phyloP scores from a whole-genome alignment of 2,113 vertebrate genomes.

The Puffinus mauretanicus region DNA sequence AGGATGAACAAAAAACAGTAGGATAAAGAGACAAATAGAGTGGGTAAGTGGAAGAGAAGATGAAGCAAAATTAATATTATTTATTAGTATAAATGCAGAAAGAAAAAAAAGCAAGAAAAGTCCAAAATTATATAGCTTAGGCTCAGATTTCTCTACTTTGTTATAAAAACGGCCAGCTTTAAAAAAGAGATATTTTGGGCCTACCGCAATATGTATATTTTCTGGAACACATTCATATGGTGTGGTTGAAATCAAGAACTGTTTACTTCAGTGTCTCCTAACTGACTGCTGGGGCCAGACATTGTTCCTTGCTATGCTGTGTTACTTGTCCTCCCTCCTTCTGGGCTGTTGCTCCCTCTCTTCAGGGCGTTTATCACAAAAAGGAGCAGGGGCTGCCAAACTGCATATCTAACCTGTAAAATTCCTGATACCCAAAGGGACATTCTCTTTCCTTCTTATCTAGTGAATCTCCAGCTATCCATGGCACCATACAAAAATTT shows the following conservation, averaged over 20 bases:
- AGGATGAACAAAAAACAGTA: not conserved
- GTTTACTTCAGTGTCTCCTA: not conserved
- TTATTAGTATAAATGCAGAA: not conserved
- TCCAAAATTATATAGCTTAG: not conserved
- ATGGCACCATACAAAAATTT: not conserved
- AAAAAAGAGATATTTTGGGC: not conserved
- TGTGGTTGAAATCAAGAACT: not conserved
- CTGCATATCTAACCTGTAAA: rapidly evolving
- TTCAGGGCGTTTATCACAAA: not conserved
- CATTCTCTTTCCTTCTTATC: not conserved
- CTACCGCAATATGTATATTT: not conserved
- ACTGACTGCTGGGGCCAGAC: rapidly evolving
- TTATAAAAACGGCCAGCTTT: not conserved
- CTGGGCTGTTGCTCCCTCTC: not conserved
- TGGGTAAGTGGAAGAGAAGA: not conserved
- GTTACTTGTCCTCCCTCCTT: not conserved
- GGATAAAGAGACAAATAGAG: not conserved
- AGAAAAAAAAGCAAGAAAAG: not conserved
- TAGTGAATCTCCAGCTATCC: not conserved
- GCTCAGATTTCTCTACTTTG: not conserved
- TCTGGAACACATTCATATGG: not conserved
- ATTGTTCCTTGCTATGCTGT: not conserved
- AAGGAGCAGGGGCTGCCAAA: not conserved
- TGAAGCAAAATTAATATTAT: not conserved
- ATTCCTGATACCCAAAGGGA: not conserved